Base-by-base conservation (phyloP, 2,888 invertebrate genomes). In the Volucella bombylans region DNA sequence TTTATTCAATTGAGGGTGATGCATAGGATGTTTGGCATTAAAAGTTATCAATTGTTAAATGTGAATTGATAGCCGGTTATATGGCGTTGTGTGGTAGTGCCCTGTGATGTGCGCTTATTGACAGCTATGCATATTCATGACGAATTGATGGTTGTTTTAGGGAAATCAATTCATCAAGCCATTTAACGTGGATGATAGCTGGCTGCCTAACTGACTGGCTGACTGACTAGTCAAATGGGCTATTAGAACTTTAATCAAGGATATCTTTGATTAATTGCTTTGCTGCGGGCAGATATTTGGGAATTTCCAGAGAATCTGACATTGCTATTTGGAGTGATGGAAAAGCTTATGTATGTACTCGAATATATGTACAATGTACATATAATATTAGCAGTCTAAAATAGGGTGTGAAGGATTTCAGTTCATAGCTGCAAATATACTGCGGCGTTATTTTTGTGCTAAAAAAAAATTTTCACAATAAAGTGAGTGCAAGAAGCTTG, bases 91-190 rank as follows among this genome's bases (percentile, higher is more conserved):
- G 31, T 31, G 31, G 31, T 31, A 6, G 39, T 61, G 73, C 18
- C 14, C 41, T 77, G 38, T 31, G 14, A 50, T 50, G 43, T 18
- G 18, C 49, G 54, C 39, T 43, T 62, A 62, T 78, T 50, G 78
- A 55, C 69, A 50, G 38, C 14, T 43, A 73, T 74, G 74, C 43
- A 64, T 74, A 81, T 81, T 81, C 64, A 81, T 76, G 64, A 8
- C 64, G 57, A 64, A 65, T 69, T 74, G 67, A 74, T 74, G 74
- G 68, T 74, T 62, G 55, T 68, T 67, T 72, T 59, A 57, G 55
- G 64, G 18, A 64, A 69, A 69, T 69, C 74, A 69, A 81, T 81
- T 74, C 64, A 74, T 74, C 74, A 74, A 59, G 43, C 15, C 64
- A 14, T 45, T 41, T 31, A 49, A 14, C 12, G 41, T 11, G 72